Conservation (phyloP, 2,888 invertebrate genomes). For the Odontomyia ornata region DNA sequence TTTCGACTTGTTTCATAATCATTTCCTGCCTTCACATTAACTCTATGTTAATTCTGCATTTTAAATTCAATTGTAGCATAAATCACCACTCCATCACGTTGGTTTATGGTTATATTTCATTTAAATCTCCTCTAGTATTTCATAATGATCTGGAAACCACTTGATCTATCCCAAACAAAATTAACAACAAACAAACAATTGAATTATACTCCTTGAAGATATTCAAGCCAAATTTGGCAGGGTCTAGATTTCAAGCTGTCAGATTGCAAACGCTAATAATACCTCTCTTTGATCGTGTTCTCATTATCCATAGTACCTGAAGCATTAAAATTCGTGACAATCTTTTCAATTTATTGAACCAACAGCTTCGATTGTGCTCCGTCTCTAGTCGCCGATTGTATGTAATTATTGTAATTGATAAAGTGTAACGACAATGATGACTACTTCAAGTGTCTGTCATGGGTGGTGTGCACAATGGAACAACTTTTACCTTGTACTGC, state of each 20-base stretch:
- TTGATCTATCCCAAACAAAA: neutral
- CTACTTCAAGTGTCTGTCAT: neutral
- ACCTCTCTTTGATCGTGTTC: neutral
- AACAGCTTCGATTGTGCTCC: neutral
- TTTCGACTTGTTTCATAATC: too few species aligned
- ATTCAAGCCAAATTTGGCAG: neutral
- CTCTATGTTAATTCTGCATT: too few species aligned
- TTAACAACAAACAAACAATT: neutral
- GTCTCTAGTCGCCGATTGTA: neutral
- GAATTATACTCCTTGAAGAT: neutral
- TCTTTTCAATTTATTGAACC: neutral
- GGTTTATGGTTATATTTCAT: too few species aligned
- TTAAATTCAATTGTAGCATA: too few species aligned
- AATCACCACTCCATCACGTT: too few species aligned
- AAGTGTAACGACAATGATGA: slow-evolving; percentile 13
- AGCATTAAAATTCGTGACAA: slow-evolving; percentile 12
- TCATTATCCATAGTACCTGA: neutral
- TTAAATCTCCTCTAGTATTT: too few species aligned
- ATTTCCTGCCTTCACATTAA: too few species aligned
- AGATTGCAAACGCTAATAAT: neutral
- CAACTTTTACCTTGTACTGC: neutral
- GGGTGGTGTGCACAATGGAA: neutral
- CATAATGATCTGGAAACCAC: neutral
- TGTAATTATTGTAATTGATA: slow-evolving; percentile 14
- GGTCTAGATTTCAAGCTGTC: neutral